Evolutionary conservation across 2,113 vertebrate genomes (phyloP).

Genomic region (Paralichthys olivaceus): DNA sequence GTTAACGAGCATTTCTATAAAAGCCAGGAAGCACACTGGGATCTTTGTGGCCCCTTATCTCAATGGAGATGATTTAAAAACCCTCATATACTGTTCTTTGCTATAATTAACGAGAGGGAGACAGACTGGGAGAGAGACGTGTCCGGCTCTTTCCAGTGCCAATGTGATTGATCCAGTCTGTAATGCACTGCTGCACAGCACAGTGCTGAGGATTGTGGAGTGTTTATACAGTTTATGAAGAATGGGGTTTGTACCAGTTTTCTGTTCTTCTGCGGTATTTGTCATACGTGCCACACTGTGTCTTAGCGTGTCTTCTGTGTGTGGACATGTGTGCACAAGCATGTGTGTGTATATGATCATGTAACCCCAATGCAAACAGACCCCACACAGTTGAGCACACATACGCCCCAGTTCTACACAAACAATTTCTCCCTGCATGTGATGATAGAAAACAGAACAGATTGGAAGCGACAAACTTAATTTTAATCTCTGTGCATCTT

Average conservation of each 20-base stretch:
- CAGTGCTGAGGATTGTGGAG: background rate
- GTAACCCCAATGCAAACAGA: constrained; percentile 22
- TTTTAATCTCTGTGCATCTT: no score
- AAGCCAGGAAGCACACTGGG: background rate
- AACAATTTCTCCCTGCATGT: constrained; percentile 15
- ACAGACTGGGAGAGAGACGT: constrained; percentile 3
- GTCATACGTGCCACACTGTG: constrained; percentile 8
- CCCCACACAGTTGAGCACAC: constrained; percentile 11
- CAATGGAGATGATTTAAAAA: constrained; percentile 54
- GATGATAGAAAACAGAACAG: background rate
- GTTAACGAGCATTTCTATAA: background rate
- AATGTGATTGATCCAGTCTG: constrained; percentile 51
- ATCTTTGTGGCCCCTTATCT: constrained; percentile 16
- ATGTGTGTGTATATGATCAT: constrained; percentile 18
- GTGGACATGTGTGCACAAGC: background rate
- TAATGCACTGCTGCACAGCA: constrained; percentile 28
- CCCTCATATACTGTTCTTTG: constrained; percentile 3
- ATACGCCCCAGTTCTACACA: constrained; percentile 6
- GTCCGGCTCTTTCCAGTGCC: constrained; percentile 19
- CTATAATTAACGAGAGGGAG: constrained; percentile 46
- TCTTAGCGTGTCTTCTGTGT: constrained; percentile 7
- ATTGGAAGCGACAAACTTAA: background rate
- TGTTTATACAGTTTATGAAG: constrained; percentile 31
- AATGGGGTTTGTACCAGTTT: constrained; percentile 17
- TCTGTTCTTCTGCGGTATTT: constrained; percentile 19